phyloP scores from a whole-genome alignment of 2,888 invertebrate genomes.

The Tenthredo mesomela region DNA sequence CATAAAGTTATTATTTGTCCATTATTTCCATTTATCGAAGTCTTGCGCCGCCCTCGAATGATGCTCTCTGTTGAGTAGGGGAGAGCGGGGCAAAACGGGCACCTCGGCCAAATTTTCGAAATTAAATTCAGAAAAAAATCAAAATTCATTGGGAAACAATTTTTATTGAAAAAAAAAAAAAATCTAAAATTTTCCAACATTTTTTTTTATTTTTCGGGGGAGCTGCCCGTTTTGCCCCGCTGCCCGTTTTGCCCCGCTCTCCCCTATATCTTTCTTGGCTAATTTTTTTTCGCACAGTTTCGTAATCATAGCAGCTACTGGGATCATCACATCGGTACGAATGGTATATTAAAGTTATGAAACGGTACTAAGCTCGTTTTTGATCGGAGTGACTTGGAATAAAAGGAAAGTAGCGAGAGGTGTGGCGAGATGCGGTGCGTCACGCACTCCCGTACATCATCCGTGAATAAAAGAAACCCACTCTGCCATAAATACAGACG shows the following conservation, averaged over 20 bases:
- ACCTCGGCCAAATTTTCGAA: no score
- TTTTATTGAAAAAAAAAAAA: no score
- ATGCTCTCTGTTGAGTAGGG: neutral
- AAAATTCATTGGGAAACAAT: no score
- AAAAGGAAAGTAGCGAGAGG: constrained; percentile 44
- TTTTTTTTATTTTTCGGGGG: no score
- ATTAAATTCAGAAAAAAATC: no score
- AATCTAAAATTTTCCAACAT: no score
- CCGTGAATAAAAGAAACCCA: constrained; percentile 54
- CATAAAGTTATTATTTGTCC: neutral
- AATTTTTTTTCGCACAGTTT: neutral
- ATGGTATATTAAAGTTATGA: neutral
- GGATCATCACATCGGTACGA: neutral
- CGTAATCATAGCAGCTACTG: neutral
- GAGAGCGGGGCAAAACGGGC: no score
- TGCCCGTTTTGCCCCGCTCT: no score
- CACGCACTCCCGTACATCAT: constrained; percentile 53
- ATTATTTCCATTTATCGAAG: neutral
- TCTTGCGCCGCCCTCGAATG: neutral
- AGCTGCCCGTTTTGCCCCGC: no score
- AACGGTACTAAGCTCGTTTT: constrained; percentile 17
- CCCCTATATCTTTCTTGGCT: neutral
- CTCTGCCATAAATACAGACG: constrained; percentile 54
- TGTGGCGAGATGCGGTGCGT: constrained; percentile 51
- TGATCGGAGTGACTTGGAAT: constrained; percentile 23